phyloP scores from a whole-genome alignment of 2,888 invertebrate species.

The Taenaris catops region DNA sequence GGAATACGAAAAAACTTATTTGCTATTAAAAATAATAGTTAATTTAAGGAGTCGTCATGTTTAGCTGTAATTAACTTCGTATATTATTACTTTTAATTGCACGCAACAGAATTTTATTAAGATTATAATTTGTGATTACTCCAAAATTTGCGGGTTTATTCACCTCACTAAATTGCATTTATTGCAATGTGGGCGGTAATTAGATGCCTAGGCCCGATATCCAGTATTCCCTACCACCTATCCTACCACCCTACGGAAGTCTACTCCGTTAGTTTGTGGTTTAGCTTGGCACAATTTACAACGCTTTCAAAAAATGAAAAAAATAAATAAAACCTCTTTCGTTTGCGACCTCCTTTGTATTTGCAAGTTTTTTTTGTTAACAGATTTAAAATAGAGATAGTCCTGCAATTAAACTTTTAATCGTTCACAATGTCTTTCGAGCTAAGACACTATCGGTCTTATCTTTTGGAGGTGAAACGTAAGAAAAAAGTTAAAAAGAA shows the following conservation, averaged over 20 bases:
- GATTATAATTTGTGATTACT: constrained; percentile 2
- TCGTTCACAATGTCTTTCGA: constrained; percentile 53
- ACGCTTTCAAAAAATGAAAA: constrained; percentile 33
- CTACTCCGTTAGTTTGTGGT: constrained; percentile 37
- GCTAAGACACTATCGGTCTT: constrained; percentile 47
- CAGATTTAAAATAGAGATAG: constrained; percentile 17
- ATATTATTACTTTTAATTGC: no score
- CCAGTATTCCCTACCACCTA: constrained; percentile 39
- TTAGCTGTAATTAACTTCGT: no score
- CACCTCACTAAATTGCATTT: constrained; percentile 40
- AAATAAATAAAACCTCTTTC: constrained; percentile 39
- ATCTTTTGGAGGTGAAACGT: constrained; percentile 60
- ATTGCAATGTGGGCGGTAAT: constrained; percentile 41
- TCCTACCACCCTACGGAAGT: constrained; percentile 24
- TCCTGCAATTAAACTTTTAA: constrained; percentile 18
- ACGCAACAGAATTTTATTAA: no score
- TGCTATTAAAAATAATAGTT: no score
- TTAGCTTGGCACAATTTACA: constrained; percentile 49
- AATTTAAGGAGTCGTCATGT: no score
- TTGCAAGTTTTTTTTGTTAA: constrained; percentile 28
- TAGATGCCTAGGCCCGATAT: constrained; percentile 64
- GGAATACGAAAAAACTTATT: no score
- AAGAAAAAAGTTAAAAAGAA: constrained; percentile 51
- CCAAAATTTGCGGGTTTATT: constrained; percentile 32
- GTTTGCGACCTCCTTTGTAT: constrained; percentile 34